Conservation (phyloP, 1,140 invertebrate species). For the Drosophila auraria region DNA sequence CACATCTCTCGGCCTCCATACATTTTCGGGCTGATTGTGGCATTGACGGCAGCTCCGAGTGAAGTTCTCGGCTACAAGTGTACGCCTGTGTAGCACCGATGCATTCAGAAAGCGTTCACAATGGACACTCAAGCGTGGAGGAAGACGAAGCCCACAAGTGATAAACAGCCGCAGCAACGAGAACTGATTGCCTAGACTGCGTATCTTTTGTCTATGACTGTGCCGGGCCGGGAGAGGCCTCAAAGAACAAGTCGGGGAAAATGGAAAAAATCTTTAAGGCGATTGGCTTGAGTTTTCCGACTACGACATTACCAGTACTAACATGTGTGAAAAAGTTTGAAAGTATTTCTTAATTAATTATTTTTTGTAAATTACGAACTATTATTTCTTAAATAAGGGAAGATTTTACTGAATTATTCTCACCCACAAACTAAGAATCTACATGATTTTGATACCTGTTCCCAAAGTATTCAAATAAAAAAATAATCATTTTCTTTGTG, state of each 20-base stretch:
- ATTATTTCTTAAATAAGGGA: no score
- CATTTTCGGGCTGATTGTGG: slow-evolving; percentile 68
- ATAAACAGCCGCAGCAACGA: slow-evolving; percentile 59
- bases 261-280: slow-evolving; percentile 15
- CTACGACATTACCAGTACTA: slow-evolving; percentile 14
- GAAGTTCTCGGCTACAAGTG: slow-evolving; percentile 45
- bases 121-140: slow-evolving; percentile 59
- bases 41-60: slow-evolving; percentile 66
- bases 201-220: slow-evolving; percentile 42
- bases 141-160: slow-evolving; percentile 58
- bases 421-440: no score
- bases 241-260: slow-evolving; percentile 66
- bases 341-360: no score
- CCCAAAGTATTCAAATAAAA: no score
- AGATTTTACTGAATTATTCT: no score
- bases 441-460: no score
- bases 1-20: slow-evolving; percentile 20
- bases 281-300: slow-evolving; percentile 2
- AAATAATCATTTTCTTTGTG: no score
- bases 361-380: no score
- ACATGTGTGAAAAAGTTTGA: no score
- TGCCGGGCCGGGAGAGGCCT: slow-evolving; percentile 25
- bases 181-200: slow-evolving; percentile 64
- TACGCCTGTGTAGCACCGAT: slow-evolving; percentile 14
- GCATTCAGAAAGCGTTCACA: slow-evolving; percentile 60